phyloP scores from a whole-genome alignment of 2,888 invertebrate species.

The Xestobium rufovillosum region DNA sequence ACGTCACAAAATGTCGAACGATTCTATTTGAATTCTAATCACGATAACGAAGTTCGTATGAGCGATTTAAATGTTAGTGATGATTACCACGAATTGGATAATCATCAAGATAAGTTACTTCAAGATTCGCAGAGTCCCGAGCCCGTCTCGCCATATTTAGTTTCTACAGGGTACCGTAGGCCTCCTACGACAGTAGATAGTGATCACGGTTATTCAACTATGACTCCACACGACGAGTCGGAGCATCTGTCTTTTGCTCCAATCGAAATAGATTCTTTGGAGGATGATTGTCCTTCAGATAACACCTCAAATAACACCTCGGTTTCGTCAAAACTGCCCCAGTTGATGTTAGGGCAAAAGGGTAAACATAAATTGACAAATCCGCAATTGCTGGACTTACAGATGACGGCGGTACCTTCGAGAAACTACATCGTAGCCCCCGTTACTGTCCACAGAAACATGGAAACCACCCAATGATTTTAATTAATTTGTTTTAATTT shows the following conservation, averaged over 20 bases:
- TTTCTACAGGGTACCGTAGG: slow-evolving; percentile 72
- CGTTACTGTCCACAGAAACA: slow-evolving; percentile 83
- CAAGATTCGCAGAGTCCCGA: slow-evolving; percentile 52
- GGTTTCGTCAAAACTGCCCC: slow-evolving; percentile 38
- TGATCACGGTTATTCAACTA: slow-evolving; percentile 93
- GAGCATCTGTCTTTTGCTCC: slow-evolving; percentile 73
- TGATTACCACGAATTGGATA: slow-evolving; percentile 55
- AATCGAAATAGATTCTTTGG: slow-evolving; percentile 53
- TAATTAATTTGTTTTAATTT: not conserved
- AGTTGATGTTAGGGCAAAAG: no score
- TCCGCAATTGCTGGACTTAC: slow-evolving; percentile 27
- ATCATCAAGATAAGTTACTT: slow-evolving; percentile 59
- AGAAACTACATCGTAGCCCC: slow-evolving; percentile 68
- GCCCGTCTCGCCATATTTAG: slow-evolving; percentile 79
- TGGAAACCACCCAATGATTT: slow-evolving; percentile 63
- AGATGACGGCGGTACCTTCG: slow-evolving; percentile 34
- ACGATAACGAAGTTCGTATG: slow-evolving; percentile 57
- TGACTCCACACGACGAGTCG: slow-evolving; percentile 87
- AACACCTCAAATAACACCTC: slow-evolving; percentile 50
- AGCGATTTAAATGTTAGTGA: slow-evolving; percentile 67
- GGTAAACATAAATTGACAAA: slow-evolving; percentile 33
- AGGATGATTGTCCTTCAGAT: slow-evolving; percentile 53
- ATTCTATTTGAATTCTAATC: slow-evolving; percentile 47
- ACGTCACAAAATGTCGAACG: slow-evolving; percentile 44
- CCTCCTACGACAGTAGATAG: slow-evolving; percentile 71